phyloP scores from a whole-genome alignment of 2,888 invertebrate species.

The Myopa testacea region DNA sequence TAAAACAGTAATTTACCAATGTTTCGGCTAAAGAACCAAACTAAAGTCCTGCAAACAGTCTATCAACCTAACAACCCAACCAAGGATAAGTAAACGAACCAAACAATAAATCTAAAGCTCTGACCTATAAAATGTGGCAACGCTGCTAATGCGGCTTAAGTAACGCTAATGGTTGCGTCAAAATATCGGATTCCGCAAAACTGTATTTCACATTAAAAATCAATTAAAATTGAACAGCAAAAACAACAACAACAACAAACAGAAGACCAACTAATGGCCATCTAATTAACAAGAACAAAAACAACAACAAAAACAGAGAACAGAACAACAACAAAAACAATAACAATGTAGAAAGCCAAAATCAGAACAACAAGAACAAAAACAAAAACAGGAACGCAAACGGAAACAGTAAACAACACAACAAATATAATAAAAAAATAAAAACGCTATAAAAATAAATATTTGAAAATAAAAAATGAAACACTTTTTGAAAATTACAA shows the following conservation, averaged over 20 bases:
- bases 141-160: not conserved
- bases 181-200: not conserved
- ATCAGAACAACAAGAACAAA: not conserved
- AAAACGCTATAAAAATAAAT: not conserved
- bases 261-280: not conserved
- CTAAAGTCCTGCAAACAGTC: no score
- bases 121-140: not conserved
- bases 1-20: no score
- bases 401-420: no score
- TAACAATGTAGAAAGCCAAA: no score
- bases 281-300: not conserved
- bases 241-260: no score
- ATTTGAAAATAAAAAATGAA: not conserved
- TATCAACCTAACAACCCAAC: no score
- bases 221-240: constrained; percentile 10
- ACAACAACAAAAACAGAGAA: no score
- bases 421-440: not conserved
- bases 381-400: no score
- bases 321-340: not conserved
- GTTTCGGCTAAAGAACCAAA: no score
- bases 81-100: no score
- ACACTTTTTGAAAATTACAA: not conserved
- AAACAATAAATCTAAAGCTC: no score
- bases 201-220: constrained; percentile 9
- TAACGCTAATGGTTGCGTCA: not conserved